These are phyloP conservation scores for Leucophenga maculata DNA, from an alignment of 2,888 invertebrate species.

Conservation along the genomic window DNA sequence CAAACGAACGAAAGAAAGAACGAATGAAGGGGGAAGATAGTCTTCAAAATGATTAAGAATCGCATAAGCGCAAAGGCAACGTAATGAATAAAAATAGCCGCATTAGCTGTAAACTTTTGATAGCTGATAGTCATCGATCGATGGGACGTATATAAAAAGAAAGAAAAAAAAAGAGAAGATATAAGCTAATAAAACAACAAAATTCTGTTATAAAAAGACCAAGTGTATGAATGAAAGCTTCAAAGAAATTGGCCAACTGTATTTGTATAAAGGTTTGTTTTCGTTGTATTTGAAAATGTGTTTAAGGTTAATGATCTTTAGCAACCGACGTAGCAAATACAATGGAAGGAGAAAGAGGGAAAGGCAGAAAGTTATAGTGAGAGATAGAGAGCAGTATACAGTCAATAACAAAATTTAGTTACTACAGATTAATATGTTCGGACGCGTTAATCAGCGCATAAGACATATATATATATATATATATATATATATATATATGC, in stretches of 20 bases:
- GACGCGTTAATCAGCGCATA: too few species aligned
- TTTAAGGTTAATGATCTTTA: constrained; percentile 3
- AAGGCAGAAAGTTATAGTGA: too few species aligned
- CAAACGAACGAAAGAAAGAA: constrained; percentile 1
- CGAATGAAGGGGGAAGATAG: constrained; percentile 36
- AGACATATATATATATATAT: too few species aligned
- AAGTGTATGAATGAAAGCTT: neutral
- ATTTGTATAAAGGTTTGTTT: neutral
- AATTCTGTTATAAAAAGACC: too few species aligned
- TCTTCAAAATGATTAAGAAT: neutral
- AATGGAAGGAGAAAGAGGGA: too few species aligned
- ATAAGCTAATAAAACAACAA: too few species aligned
- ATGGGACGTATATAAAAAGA: constrained; percentile 26
- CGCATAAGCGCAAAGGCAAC: constrained; percentile 47
- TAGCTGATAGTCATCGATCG: constrained; percentile 59
- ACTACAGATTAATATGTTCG: too few species aligned
- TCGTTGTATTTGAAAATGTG: too few species aligned
- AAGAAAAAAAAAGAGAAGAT: neutral
- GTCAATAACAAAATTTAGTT: too few species aligned
- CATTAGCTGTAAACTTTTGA: constrained; percentile 60
- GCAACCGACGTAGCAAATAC: too few species aligned
- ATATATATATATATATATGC: too few species aligned
- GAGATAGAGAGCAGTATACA: too few species aligned
- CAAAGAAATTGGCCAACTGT: constrained; percentile 3
- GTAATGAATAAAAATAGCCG: constrained; percentile 66